phyloP scores from a whole-genome alignment of 1,140 invertebrate genomes.

The Orius insidiosus region DNA sequence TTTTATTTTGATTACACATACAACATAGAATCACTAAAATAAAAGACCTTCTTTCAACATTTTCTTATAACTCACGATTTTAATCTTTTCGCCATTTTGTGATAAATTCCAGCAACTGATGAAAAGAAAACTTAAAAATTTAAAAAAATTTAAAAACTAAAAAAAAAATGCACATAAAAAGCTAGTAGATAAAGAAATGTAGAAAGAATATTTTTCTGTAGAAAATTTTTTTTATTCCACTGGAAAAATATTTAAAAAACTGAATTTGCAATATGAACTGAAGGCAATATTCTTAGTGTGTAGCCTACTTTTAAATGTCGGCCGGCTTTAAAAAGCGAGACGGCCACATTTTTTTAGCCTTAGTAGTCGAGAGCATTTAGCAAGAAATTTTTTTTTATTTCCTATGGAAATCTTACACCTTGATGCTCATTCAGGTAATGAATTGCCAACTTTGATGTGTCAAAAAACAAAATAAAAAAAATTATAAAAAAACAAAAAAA shows the following conservation, averaged over 20 bases:
- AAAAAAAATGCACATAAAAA: too few relatives aligned
- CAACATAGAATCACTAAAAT: too few relatives aligned
- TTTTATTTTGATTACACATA: too few relatives aligned
- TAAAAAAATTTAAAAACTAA: too few relatives aligned
- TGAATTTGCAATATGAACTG: constrained; percentile 15
- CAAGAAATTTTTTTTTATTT: constrained; percentile 5
- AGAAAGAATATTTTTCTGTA: constrained; percentile 1
- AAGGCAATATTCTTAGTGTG: constrained; percentile 15
- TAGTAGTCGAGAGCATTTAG: too few relatives aligned
- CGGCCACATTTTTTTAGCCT: constrained; percentile 1
- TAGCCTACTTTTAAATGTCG: constrained; percentile 3
- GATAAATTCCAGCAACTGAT: too few relatives aligned
- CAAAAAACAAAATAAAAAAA: neutral
- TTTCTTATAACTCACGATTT: too few relatives aligned
- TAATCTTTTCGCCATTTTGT: too few relatives aligned
- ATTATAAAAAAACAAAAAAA: neutral
- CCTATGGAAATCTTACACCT: constrained; percentile 14
- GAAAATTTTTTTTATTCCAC: constrained; percentile 2
- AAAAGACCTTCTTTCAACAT: too few relatives aligned
- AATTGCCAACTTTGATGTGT: too few relatives aligned
- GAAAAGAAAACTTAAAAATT: too few relatives aligned
- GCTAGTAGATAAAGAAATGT: too few relatives aligned
- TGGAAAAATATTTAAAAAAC: constrained; percentile 6
- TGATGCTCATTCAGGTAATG: constrained; percentile 11
- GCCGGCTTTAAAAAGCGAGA: constrained; percentile 2